Base-by-base conservation (phyloP, 2,888 invertebrate genomes). In the Pomacea canaliculata region DNA sequence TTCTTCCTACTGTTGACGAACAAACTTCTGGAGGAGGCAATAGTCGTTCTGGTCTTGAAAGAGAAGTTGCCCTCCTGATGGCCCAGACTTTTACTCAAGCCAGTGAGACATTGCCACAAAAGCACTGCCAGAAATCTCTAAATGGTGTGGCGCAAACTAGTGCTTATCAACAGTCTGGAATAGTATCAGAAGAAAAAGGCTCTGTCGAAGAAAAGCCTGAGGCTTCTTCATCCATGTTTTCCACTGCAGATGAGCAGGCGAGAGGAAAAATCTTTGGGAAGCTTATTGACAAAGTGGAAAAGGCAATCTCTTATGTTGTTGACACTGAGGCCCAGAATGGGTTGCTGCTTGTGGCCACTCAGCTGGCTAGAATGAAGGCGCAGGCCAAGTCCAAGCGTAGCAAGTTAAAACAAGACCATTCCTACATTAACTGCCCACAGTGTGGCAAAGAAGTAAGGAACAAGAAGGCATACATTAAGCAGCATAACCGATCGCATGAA, bases 41-140 rank as follows among this genome's bases (percentile, higher is more conserved):
- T 48, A 69, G 74, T 27, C 68, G 74, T 19, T 60, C 69, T 23
- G 74, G 74, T 7, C 27, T 74, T 23, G 74, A 74, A 67, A 74
- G 74, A 48, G 74, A 74, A 23, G 74, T 74, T 59, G 74, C 74
- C 7, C 69, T 74, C 19, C 69, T 74, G 23, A 74, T 74, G 74
- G 74, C 74, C 9, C 74, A 74, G 63, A 74, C 74, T 1, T 74
- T 74, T 62, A 74, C 74, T 19, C 74, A 74, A 7, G 2, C 74
- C n/a, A 27, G 49, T 19, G 69, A 49, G 7, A 68, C 19, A 10
- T 46, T 19, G 68, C 19, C 48, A 4, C 63, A n/a, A 12, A 10
- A 23, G 19, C 27, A 10, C 7, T 16, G 27, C 19, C n/a, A n/a
- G 27, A 27, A 63, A 19, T 27, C 63, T 23, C 16, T 63, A 8